A percentile compares a stretch with the other conserved stretches of the same genome.
Evolutionary conservation across 2,797 vertebrate species (phyloP).

Genomic region (Leptodactylus fallax): DNA sequence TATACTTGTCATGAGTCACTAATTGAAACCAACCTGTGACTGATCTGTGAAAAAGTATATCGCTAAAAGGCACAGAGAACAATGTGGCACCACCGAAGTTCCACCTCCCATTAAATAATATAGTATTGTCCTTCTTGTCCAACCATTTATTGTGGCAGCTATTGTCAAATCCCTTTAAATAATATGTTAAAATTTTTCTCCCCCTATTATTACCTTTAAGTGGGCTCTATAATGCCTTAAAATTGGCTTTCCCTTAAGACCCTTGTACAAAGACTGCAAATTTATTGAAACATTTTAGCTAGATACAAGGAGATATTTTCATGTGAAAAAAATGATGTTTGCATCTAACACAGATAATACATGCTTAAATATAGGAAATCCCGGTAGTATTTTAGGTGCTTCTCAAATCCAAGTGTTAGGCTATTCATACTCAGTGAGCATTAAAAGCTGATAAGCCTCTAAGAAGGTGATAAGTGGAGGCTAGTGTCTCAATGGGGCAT

Average conservation of each 20-base stretch:
- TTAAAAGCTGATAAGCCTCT: background rate
- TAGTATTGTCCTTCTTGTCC: background rate
- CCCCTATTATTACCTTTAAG: background rate
- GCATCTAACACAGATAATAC: background rate
- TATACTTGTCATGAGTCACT: too few species aligned
- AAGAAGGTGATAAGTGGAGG: slow-evolving; percentile 33
- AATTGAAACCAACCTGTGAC: too few species aligned
- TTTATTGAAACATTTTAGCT: background rate
- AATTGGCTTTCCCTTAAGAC: slow-evolving; percentile 4
- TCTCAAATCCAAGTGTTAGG: background rate
- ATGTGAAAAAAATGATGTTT: background rate
- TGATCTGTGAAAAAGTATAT: too few species aligned
- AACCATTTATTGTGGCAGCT: background rate
- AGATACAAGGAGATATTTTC: background rate
- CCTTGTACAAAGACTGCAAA: background rate
- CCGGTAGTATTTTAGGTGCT: background rate
- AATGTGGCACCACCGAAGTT: background rate
- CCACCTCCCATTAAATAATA: background rate
- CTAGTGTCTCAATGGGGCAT: background rate
- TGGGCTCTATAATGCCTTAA: background rate
- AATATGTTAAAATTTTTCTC: background rate
- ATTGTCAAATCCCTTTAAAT: background rate
- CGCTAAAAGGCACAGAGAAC: too few species aligned
- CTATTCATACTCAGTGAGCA: background rate
- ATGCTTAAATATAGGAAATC: background rate